Percentiles rank a stretch among this genome's conserved stretches.
These are phyloP conservation scores for Megalonaias nervosa DNA, from an alignment of 1,140 invertebrate genomes.

Conservation along the genomic window DNA sequence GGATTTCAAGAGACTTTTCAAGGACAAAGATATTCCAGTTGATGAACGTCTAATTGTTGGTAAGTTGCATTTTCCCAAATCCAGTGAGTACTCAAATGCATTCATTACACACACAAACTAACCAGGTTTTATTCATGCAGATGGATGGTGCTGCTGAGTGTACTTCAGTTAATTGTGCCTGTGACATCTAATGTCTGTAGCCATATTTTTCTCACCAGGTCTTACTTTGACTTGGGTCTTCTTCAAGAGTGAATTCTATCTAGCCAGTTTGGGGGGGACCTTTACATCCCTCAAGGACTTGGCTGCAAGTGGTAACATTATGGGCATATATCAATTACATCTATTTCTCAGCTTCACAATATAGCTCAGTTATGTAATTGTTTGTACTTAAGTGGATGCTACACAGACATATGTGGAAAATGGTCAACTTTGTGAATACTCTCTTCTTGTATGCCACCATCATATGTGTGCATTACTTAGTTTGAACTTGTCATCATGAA, in stretches of 20 bases:
- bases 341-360: no score
- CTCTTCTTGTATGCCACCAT: no score
- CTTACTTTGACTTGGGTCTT: not conserved
- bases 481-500: no score
- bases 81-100: no score
- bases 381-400: no score
- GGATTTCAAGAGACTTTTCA: conserved; percentile 94
- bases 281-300: not conserved
- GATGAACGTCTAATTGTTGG: conserved; percentile 94
- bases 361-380: no score
- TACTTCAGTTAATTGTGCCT: no score
- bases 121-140: not conserved
- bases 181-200: no score
- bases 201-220: not conserved
- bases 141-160: not conserved
- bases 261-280: not conserved
- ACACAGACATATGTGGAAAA: no score
- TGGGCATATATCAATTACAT: not conserved
- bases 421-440: no score
- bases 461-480: no score
- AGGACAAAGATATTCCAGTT: conserved; percentile 91
- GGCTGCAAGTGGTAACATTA: not conserved
- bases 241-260: not conserved
- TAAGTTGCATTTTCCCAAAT: conserved; percentile 71
- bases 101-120: not conserved